Evolutionary conservation across 2,797 vertebrate species (phyloP).

Genomic region (Decapterus maruadsi): DNA sequence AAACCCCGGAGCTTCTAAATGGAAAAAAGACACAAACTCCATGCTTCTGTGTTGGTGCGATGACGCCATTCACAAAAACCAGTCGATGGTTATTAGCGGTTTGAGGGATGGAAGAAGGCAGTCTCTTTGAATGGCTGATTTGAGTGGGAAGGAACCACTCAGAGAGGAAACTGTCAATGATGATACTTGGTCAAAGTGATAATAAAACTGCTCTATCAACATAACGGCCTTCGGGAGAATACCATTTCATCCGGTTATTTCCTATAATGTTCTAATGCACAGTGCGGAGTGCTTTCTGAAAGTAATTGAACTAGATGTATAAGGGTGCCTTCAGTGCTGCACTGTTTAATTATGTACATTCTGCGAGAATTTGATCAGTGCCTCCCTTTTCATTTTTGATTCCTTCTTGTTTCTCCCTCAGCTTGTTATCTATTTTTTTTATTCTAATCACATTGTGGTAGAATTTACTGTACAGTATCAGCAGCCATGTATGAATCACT

Average conservation of each 20-base stretch:
- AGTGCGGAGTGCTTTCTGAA: slow-evolving; percentile 23
- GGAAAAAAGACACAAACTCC: slow-evolving; percentile 2
- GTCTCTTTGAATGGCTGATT: background rate
- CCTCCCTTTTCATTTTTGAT: slow-evolving; percentile 18
- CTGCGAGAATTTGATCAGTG: slow-evolving; percentile 36
- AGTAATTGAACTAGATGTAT: slow-evolving; percentile 12
- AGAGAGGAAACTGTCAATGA: slow-evolving; percentile 34
- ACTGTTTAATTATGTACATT: slow-evolving; percentile 33
- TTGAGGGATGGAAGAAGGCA: slow-evolving; percentile 4
- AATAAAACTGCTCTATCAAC: slow-evolving; percentile 37
- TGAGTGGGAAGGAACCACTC: slow-evolving; percentile 38
- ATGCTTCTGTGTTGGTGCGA: slow-evolving; percentile 23
- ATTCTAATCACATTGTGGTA: slow-evolving; percentile 4
- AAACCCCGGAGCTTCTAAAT: background rate
- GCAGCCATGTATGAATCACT: too few relatives aligned
- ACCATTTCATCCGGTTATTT: slow-evolving; percentile 2
- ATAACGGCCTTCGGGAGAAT: slow-evolving; percentile 13
- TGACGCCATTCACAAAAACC: slow-evolving; percentile 16
- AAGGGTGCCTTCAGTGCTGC: background rate
- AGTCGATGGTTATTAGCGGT: slow-evolving; percentile 21
- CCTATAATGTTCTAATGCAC: background rate
- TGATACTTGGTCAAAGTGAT: slow-evolving; percentile 39
- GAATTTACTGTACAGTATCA: slow-evolving; percentile 8
- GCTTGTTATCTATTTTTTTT: slow-evolving; percentile 47
- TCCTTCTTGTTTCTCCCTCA: slow-evolving; percentile 23